Base-by-base conservation (phyloP, 2,888 invertebrate genomes). In the Mythimna impura region DNA sequence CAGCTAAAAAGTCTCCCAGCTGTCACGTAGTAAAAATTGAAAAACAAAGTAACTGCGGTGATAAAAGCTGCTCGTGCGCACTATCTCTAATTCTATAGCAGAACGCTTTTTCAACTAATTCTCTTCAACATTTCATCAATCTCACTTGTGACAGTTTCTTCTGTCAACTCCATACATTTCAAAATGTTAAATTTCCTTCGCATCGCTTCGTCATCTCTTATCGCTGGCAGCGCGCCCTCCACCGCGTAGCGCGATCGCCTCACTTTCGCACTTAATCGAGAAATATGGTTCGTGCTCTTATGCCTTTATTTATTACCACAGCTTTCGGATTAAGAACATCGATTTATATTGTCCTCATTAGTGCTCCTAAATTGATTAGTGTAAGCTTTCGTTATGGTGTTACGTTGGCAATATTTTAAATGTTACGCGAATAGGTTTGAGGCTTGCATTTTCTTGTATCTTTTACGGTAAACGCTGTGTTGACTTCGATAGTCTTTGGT, bases 191-290 rank as follows among this genome's bases (percentile, higher is more conserved):
- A 12, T 50, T 62, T 68, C 9, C 22, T 60, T 50, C 74, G 64
- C 71, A 74, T 70, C 66, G 77, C 62, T 78, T 66, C 73, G 66
- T 76, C 70, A 72, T 71, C 64, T 66, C 68, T 71, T 80, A 81
- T 82, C 88, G 86, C 81, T 70, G 57, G 57, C 70, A 55, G 62
- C 66, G 73, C 79, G 80, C 67, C 78, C 63, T 75, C 71, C 68
- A 62, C 72, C 81, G 88, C 87, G 88, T 87, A 87, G 86, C 83
- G 82, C 89, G 88, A 89, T 87, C 89, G 93, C 93, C 89, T 93
- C 93, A 94, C 95, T 94, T 95, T 95, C 93, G 95, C 94, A 94
- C 94, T 94, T 96, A 96, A 96, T 96, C 96, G 94, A 95, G 95
- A 96, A 95, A 96, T 96, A 96, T 96, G 95, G 96, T 93, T 92